Percentiles rank a stretch among this genome's conserved stretches.
Conservation (phyloP, 1,140 invertebrate species). For the Cecropterus lyciades region DNA sequence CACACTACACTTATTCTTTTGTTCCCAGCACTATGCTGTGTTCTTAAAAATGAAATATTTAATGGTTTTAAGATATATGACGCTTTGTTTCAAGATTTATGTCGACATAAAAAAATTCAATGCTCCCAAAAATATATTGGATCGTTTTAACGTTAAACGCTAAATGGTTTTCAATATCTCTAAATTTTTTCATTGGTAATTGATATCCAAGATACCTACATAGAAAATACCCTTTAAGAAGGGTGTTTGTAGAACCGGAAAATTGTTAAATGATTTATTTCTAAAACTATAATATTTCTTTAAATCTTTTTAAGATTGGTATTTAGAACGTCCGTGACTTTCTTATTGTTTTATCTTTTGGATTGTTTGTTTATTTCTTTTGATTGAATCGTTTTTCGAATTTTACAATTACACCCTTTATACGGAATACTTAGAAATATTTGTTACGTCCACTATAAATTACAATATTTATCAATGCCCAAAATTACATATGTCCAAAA, state of each 20-base stretch:
- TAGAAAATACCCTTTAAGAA: neutral
- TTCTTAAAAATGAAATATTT: constrained; percentile 10
- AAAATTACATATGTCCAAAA: too few relatives aligned
- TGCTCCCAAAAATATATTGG: neutral
- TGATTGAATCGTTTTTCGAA: too few relatives aligned
- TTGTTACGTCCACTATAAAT: too few relatives aligned
- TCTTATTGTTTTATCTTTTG: too few relatives aligned
- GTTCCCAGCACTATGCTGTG: neutral
- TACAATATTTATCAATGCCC: too few relatives aligned
- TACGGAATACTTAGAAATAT: too few relatives aligned
- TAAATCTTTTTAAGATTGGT: too few relatives aligned
- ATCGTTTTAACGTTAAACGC: neutral
- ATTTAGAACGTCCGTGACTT: too few relatives aligned
- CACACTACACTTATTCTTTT: neutral
- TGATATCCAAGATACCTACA: neutral
- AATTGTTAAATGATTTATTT: neutral
- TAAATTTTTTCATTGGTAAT: neutral
- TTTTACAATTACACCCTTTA: too few relatives aligned
- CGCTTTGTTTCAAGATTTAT: constrained; percentile 6
- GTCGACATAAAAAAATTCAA: neutral
- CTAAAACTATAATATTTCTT: too few relatives aligned
- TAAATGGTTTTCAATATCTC: neutral
- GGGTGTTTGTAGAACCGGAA: neutral
- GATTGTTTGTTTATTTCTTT: too few relatives aligned
- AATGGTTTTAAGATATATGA: neutral